Percentiles rank a stretch among this genome's conserved stretches.
Evolutionary conservation across 2,113 vertebrate species (phyloP).

Genomic region (Calyptomena viridis): DNA sequence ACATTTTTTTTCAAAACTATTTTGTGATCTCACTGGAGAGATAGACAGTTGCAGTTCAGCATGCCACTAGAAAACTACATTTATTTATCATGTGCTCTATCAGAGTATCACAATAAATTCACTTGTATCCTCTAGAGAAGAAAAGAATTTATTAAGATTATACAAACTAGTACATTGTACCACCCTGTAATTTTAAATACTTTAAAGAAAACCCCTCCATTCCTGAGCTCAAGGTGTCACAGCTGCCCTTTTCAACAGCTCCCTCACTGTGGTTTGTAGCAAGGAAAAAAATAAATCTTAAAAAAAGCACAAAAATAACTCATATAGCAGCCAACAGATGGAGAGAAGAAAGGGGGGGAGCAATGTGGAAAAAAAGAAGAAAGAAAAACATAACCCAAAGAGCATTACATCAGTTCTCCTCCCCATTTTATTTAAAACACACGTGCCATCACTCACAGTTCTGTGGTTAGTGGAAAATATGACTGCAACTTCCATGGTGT

Average conservation of each 20-base stretch:
- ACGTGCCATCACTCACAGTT: conserved; percentile 64
- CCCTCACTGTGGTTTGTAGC: not conserved
- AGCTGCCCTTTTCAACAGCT: not conserved
- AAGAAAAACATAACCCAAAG: not conserved
- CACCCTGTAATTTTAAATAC: not conserved
- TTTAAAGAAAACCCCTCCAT: not conserved
- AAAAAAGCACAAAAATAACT: not conserved
- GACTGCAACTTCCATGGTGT: conserved; percentile 55
- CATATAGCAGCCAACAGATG: not conserved
- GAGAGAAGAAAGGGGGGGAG: not conserved
- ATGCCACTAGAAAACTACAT: not conserved
- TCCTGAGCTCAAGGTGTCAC: not conserved
- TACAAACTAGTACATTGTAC: not conserved
- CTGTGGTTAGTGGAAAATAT: conserved; percentile 73
- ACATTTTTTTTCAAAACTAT: not conserved
- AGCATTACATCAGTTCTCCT: conserved; percentile 66
- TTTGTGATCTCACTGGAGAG: conserved; percentile 6
- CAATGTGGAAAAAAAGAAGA: not conserved
- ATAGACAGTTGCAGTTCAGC: not conserved
- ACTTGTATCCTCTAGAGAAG: not conserved
- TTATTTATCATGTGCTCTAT: not conserved
- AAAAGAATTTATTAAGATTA: not conserved
- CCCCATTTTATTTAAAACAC: conserved; percentile 66
- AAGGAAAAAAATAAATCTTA: not conserved
- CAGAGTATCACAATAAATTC: not conserved